A percentile compares a stretch with the other conserved stretches of the same genome.
Conservation (phyloP, 2,797 vertebrate genomes). For the Sparus aurata region DNA sequence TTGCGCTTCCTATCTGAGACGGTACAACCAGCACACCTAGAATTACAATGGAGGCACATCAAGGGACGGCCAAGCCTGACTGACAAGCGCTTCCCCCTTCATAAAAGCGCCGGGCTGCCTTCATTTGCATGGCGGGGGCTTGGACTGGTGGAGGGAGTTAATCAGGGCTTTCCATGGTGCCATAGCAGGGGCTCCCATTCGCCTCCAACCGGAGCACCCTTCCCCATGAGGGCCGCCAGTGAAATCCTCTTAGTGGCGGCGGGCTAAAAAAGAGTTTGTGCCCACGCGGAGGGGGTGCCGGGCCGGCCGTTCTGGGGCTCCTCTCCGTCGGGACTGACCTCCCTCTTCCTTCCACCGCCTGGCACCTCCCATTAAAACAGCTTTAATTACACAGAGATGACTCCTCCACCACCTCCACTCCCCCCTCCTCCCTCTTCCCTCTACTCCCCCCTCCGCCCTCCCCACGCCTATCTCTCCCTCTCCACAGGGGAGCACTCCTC, state of each 20-base stretch:
- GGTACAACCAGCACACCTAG: constrained; percentile 76
- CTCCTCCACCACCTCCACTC: constrained; percentile 24
- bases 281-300: constrained; percentile 27
- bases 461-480: constrained; percentile 58
- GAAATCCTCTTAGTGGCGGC: constrained; percentile 80
- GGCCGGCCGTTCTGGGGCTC: constrained; percentile 36
- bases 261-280: constrained; percentile 46
- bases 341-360: constrained; percentile 40
- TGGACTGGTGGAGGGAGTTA: constrained; percentile 71
- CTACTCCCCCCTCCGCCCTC: constrained; percentile 2
- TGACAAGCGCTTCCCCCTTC: constrained; percentile 74
- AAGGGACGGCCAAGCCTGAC: constrained; percentile 83
- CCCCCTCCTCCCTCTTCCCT: background rate
- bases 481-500: constrained; percentile 75
- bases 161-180: constrained; percentile 77
- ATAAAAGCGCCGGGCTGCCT: constrained; percentile 56
- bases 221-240: constrained; percentile 57
- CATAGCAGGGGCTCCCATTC: constrained; percentile 54
- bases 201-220: constrained; percentile 57
- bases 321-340: constrained; percentile 75
- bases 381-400: constrained; percentile 82
- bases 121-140: constrained; percentile 77
- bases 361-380: constrained; percentile 76
- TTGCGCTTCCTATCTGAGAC: constrained; percentile 74
- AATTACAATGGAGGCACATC: constrained; percentile 81